phyloP scores from a whole-genome alignment of 1,140 invertebrate genomes.

The Trachymyrmex septentrionalis region DNA sequence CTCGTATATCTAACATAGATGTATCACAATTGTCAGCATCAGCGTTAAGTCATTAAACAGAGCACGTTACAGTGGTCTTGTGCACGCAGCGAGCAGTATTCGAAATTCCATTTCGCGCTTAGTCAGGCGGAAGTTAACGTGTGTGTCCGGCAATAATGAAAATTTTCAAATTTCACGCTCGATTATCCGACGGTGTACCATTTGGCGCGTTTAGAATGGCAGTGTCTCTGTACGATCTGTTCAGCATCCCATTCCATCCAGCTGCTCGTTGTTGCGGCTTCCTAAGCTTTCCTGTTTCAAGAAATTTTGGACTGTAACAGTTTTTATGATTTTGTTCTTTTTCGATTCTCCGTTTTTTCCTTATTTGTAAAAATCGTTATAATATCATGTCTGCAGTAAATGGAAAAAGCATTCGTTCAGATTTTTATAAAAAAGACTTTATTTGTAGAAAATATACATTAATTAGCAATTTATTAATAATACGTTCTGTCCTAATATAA shows the following conservation, averaged over 20 bases:
- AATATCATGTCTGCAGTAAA: not conserved
- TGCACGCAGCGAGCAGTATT: slow-evolving; percentile 55
- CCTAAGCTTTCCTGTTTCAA: not conserved
- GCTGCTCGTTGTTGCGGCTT: slow-evolving; percentile 13
- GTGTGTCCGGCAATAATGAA: slow-evolving; percentile 75
- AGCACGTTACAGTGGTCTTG: slow-evolving; percentile 35
- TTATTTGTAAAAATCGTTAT: not conserved
- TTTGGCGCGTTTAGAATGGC: slow-evolving; percentile 76
- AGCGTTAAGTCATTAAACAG: slow-evolving; percentile 63
- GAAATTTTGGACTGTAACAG: not conserved
- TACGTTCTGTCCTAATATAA: too few relatives aligned
- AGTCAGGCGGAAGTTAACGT: slow-evolving; percentile 62
- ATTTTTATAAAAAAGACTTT: too few relatives aligned
- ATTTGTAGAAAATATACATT: too few relatives aligned
- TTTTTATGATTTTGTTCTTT: not conserved
- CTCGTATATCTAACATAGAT: slow-evolving; percentile 8
- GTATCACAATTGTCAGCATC: slow-evolving; percentile 51
- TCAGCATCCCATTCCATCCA: slow-evolving; percentile 17
- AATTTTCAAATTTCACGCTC: slow-evolving; percentile 84
- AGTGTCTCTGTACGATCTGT: slow-evolving; percentile 34
- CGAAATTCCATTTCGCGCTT: slow-evolving; percentile 75
- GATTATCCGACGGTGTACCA: slow-evolving; percentile 80
- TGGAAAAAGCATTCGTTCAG: too few relatives aligned
- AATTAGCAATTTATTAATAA: too few relatives aligned
- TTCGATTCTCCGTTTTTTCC: not conserved